Evolutionary conservation across 2,797 vertebrate species (phyloP).

Genomic region (Megalops cyprinoides): DNA sequence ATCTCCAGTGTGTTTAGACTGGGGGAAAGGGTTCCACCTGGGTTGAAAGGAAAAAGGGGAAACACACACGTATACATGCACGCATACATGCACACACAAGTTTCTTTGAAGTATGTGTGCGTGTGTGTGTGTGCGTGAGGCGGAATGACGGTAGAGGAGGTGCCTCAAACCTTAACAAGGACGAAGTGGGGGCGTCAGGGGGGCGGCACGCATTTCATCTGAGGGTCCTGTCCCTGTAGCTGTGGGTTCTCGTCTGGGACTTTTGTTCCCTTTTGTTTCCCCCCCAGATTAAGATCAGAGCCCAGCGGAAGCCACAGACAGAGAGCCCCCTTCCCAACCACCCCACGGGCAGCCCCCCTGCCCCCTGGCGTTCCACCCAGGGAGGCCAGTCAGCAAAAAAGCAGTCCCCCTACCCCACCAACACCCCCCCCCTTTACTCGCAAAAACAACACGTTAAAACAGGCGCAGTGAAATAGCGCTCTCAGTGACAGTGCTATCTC

Average conservation of each 20-base stretch:
- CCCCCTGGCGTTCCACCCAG: neutral
- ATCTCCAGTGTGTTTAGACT: slow-evolving; percentile 38
- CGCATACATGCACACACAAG: slow-evolving; percentile 16
- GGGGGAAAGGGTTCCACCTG: slow-evolving; percentile 10
- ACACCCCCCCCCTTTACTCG: slow-evolving; percentile 44
- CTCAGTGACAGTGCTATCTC: slow-evolving; percentile 34
- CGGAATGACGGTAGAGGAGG: neutral
- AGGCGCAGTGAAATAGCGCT: slow-evolving; percentile 27
- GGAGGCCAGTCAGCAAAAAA: slow-evolving; percentile 36
- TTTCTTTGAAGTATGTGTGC: slow-evolving; percentile 23
- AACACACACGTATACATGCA: slow-evolving; percentile 29
- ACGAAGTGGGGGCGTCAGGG: neutral
- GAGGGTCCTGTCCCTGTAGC: neutral
- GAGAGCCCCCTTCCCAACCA: neutral
- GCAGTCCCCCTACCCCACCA: no score
- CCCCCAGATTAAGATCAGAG: slow-evolving; percentile 15
- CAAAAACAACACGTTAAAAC: slow-evolving; percentile 40
- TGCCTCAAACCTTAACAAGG: neutral
- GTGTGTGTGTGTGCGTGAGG: slow-evolving; percentile 26
- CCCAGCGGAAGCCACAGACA: neutral
- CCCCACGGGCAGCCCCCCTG: neutral
- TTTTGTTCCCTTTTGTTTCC: slow-evolving; percentile 11
- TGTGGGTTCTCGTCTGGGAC: neutral
- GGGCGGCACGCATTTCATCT: neutral
- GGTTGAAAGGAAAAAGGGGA: slow-evolving; percentile 25